Evolutionary conservation across 2,797 vertebrate species (phyloP), one percentile per base, ranked within the genome.

Genomic region (Spinus pinus): DNA sequence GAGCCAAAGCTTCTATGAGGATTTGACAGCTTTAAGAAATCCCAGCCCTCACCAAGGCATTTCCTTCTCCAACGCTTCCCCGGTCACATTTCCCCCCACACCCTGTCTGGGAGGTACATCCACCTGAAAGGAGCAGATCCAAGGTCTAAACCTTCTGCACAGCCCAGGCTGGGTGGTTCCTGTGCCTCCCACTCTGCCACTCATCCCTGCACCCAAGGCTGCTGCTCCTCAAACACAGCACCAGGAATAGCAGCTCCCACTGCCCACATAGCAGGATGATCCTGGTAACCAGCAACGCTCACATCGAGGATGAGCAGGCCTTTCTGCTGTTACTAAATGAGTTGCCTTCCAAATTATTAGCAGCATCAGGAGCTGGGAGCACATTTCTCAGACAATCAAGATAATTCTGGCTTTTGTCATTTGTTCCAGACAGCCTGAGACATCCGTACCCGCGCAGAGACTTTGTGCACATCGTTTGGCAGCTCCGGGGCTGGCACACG

Each of bases 201-300:
- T 37, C 87, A 91, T 91, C 47, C 1, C 81, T 44, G 75, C 91
- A 90, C 54, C 75, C 85, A 14, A 54, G 72, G 81, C 92, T 91
- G 78, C 88, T 89, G 87, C 82, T 95, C 73, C 93, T 95, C 93
- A 72, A 84, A 14, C 64, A 22, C 74, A 3, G 71, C 69, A 69
- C 92, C 94, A 95, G 91, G 66, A 96, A 96, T 94, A 94, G 94
- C 89, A 93, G 62, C 93, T 90, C 85, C 65, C 24, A 66, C 92
- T 95, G 93, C 94, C 95, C 94, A 92, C 92, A 62, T 74, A 66
- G 70, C 39, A 41, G 81, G 89, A 91, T 73, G 84, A 89, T 91
- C 86, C 92, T 79, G 65, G 92, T 89, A 92, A 91, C 84, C 28
- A 94, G 81, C 81, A 65, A 23, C 86, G 37, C 58, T 83, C 81